Evolutionary conservation across 2,113 vertebrate genomes (phyloP).

Genomic region (Helogale parvula): DNA sequence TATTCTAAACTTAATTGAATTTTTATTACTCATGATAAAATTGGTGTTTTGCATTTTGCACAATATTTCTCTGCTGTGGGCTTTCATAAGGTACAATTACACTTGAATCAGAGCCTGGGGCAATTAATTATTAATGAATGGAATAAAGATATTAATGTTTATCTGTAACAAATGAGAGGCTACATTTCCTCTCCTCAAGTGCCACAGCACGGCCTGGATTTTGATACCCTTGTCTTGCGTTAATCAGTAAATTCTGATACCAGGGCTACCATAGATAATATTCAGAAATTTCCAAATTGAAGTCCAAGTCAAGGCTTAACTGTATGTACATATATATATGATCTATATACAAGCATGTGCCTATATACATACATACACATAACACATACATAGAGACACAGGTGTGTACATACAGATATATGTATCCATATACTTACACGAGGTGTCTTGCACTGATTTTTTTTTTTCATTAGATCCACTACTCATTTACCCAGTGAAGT

Average conservation of each 20-base stretch:
- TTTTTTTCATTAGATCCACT: neutral
- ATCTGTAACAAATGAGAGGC: slow-evolving; percentile 43
- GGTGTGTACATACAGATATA: neutral
- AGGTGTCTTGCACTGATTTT: neutral
- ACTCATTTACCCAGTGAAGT: neutral
- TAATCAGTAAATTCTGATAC: neutral
- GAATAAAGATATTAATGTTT: slow-evolving; percentile 65
- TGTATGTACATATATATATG: neutral
- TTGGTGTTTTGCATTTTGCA: slow-evolving; percentile 73
- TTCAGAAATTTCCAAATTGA: neutral
- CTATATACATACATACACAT: no score
- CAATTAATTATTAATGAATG: slow-evolving; percentile 75
- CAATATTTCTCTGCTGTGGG: slow-evolving; percentile 65
- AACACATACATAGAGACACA: neutral
- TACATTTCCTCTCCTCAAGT: slow-evolving; percentile 42
- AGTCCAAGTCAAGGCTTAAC: neutral
- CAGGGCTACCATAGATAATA: neutral
- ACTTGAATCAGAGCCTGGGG: slow-evolving; percentile 26
- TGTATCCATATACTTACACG: neutral
- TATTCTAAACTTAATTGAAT: slow-evolving; percentile 79
- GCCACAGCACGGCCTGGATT: neutral
- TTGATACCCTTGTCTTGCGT: neutral
- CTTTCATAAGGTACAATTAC: slow-evolving; percentile 59
- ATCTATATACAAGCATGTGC: no score
- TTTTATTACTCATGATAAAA: slow-evolving; percentile 77